Percentiles rank a stretch among this genome's conserved stretches.
Conservation (phyloP, 64 coral and sea anemone genomes). For the Anthopleura sola region DNA sequence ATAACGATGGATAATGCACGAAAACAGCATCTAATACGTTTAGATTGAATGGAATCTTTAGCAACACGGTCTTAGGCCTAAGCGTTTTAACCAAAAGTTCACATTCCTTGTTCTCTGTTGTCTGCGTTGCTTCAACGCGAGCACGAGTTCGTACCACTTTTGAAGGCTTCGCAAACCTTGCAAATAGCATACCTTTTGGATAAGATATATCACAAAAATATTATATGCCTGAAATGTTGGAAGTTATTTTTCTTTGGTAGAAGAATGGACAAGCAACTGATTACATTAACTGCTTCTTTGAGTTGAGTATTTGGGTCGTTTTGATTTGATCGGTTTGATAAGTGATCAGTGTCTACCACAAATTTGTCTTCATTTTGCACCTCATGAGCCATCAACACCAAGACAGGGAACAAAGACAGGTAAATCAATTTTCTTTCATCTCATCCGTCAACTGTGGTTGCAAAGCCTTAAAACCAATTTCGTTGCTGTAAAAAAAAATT, state of each 20-base stretch:
- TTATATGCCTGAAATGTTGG: background rate
- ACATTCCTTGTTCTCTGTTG: constrained; percentile 6
- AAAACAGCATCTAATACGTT: constrained; percentile 26
- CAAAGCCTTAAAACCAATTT: background rate
- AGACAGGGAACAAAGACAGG: background rate
- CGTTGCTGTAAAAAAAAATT: background rate
- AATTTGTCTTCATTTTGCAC: constrained; percentile 4
- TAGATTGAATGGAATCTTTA: background rate
- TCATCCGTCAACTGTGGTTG: background rate
- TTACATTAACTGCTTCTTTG: background rate
- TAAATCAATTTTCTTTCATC: background rate
- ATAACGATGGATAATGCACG: constrained; percentile 19
- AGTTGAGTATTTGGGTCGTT: background rate
- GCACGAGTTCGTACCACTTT: background rate
- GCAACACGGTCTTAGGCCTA: constrained; percentile 12
- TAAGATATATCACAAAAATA: background rate
- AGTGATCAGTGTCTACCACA: background rate
- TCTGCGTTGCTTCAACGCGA: background rate
- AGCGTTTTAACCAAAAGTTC: constrained; percentile 22
- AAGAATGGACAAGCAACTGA: background rate
- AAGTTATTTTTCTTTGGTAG: background rate
- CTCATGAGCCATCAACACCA: background rate
- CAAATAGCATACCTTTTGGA: background rate
- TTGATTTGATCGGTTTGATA: background rate
- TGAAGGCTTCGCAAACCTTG: background rate